phyloP scores from a whole-genome alignment of 2,113 vertebrate species.

The Petromus typicus region DNA sequence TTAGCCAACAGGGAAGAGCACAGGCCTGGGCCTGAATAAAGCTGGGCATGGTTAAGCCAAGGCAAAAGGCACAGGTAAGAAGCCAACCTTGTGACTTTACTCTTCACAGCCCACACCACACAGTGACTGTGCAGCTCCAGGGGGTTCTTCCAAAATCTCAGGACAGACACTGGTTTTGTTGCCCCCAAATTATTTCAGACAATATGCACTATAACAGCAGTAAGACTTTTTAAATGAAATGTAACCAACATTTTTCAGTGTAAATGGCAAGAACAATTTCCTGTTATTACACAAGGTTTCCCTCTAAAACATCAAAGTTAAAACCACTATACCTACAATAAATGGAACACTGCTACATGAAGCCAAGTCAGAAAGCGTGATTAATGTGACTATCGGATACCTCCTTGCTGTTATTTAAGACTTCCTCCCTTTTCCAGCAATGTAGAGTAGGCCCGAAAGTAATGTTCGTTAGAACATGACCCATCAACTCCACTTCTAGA shows the following conservation, averaged over 20 bases:
- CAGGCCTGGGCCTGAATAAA: not conserved
- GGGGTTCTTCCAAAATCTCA: not conserved
- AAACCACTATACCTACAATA: conserved; percentile 29
- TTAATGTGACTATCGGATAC: not conserved
- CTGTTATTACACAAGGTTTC: conserved; percentile 69
- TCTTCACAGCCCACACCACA: not conserved
- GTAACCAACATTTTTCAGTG: conserved; percentile 11
- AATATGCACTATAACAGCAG: conserved; percentile 52
- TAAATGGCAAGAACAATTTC: conserved; percentile 73
- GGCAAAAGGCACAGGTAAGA: not conserved
- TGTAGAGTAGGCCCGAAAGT: not conserved
- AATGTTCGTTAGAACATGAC: not conserved
- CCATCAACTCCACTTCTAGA: not conserved
- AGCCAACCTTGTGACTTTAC: not conserved
- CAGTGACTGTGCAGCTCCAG: not conserved
- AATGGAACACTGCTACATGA: conserved; percentile 28
- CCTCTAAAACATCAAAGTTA: conserved; percentile 44
- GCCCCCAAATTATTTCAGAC: conserved; percentile 45
- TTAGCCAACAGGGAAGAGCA: not conserved
- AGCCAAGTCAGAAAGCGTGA: conserved; percentile 60
- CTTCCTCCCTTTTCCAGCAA: conserved; percentile 7
- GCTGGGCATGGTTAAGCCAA: not conserved
- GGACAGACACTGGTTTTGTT: not conserved
- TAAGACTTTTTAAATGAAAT: conserved; percentile 59
- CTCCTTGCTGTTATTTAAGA: not conserved